phyloP scores from a whole-genome alignment of 2,888 invertebrate genomes.

The Epiblema foenella region DNA sequence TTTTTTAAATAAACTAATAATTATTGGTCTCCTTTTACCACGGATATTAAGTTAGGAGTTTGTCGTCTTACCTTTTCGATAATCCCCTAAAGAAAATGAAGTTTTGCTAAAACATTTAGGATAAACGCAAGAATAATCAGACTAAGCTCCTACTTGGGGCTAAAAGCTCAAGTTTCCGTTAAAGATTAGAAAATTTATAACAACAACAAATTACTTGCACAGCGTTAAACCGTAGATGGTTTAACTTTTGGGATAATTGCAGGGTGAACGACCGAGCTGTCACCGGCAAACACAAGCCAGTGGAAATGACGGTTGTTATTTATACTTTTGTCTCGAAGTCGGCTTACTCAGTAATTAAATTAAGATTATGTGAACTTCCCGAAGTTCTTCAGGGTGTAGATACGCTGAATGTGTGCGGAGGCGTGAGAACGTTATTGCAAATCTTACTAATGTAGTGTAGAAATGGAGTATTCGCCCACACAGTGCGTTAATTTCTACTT shows the following conservation, averaged over 20 bases:
- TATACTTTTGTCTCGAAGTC: slow-evolving; percentile 23
- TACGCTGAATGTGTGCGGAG: slow-evolving; percentile 12
- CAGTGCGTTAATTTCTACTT: slow-evolving; percentile 11
- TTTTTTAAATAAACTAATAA: too few species aligned
- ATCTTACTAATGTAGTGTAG: slow-evolving; percentile 14
- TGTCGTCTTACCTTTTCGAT: not conserved
- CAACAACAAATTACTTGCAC: slow-evolving; percentile 11
- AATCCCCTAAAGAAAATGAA: not conserved
- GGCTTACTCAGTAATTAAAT: slow-evolving; percentile 25
- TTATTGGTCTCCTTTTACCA: too few species aligned
- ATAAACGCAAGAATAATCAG: slow-evolving; percentile 8
- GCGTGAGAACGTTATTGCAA: slow-evolving; percentile 13
- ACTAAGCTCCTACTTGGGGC: too few species aligned
- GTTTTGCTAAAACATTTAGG: slow-evolving; percentile 3
- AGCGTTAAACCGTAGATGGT: slow-evolving; percentile 10
- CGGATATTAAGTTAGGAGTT: too few species aligned
- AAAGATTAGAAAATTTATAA: slow-evolving; percentile 14
- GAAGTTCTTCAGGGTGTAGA: slow-evolving; percentile 6
- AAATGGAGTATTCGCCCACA: slow-evolving; percentile 17
- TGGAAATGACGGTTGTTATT: slow-evolving; percentile 26
- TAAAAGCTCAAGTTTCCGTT: too few species aligned
- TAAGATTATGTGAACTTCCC: slow-evolving; percentile 15
- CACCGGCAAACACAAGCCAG: not conserved
- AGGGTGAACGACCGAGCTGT: slow-evolving; percentile 24
- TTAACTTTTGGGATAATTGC: slow-evolving; percentile 9